Base-by-base conservation (phyloP, 2,888 invertebrate genomes). In the Gasteruption jaculator region DNA sequence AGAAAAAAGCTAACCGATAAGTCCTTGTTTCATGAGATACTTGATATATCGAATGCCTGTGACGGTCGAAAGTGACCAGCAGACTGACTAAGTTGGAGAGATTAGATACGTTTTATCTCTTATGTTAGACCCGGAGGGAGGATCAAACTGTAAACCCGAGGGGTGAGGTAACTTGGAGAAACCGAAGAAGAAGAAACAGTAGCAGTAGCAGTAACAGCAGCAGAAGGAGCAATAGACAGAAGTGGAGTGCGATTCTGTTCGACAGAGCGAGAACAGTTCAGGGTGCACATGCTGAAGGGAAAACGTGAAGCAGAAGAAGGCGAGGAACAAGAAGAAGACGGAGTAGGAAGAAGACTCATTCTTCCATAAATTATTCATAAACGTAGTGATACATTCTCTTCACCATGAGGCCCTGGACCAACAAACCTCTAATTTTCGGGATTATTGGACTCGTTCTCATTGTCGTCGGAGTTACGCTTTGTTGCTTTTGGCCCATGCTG, bases 351-450 rank as follows among this genome's bases (percentile, higher is more conserved):
- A 20, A n/a, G n/a, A n/a, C 7, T 7, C 24, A 24, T 7, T 8
- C 7, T 8, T 24, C 24, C 7, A 24, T 24, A 24, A 24, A 7
- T 24, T 24, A 10, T 7, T 24, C 10, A 24, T 8, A 24, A 10
- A n/a, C n/a, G n/a, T n/a, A n/a, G n/a, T n/a, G n/a, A n/a, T n/a
- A n/a, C n/a, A n/a, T 27, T 24, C 31, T 24, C 39, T 35, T 33
- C 54, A 48, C 41, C 44, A 70, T 69, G 68, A 67, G 56, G 48
- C 62, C 67, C 52, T 67, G 64, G 59, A 54, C 56, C 16, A 61
- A 47, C 39, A 61, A 59, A 45, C 55, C 56, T 31, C 34, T 60
- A 29, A 42, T 53, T 41, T 39, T 66, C 27, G 63, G 58, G 11
- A 46, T 62, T 33, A 20, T 58, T 15, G 68, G 69, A 8, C 33